Evolutionary conservation across 2,888 invertebrate species (phyloP), one percentile per base, ranked within the genome.

Genomic region (Aphrophora alni): DNA sequence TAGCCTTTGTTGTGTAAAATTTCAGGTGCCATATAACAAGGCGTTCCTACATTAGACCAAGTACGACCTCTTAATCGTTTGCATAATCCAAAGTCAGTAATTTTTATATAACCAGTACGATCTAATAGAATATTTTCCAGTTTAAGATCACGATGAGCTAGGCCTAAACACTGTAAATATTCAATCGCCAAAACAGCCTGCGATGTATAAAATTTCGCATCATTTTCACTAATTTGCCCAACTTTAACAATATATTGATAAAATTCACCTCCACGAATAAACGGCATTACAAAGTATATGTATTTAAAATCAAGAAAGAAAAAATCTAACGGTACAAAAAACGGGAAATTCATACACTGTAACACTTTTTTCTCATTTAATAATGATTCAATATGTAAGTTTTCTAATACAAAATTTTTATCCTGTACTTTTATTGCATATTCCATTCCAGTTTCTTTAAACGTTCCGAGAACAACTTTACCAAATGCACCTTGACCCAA

Each of bases 51-150:
- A 76, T 91, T 84, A 0, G 90, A 91, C 89, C 89, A 91, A 2
- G 91, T 91, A 38, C 86, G 84, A 38, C 91, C 91, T 14, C 86
- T 90, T 90, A 92, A 90, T 79, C 90, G 89, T 90, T 99, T 99
- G 85, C 97, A 95, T 89, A 98, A 98, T 26, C 98, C 98, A 87
- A 98, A 97, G 88, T 98, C 98, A 0, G 97, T 96, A 77, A 98
- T 92, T 90, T 96, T 92, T 24, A 95, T 88, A 87, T 95, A 97
- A 0, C 97, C 97, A 74, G 89, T 90, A 80, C 88, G 89, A 86
- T 96, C 95, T 44, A 98, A 92, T 85, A 98, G 89, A 83, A 98
- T 93, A 88, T 98, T 98, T 89, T 98, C 97, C 0, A 97, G 97
- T 87, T 98, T 98, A 81, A 98, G 89, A 88, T 98, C 97, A 12